Conservation (phyloP, 1,140 invertebrate species). For the roundworm (Caenorhabditis elegans) region DNA sequence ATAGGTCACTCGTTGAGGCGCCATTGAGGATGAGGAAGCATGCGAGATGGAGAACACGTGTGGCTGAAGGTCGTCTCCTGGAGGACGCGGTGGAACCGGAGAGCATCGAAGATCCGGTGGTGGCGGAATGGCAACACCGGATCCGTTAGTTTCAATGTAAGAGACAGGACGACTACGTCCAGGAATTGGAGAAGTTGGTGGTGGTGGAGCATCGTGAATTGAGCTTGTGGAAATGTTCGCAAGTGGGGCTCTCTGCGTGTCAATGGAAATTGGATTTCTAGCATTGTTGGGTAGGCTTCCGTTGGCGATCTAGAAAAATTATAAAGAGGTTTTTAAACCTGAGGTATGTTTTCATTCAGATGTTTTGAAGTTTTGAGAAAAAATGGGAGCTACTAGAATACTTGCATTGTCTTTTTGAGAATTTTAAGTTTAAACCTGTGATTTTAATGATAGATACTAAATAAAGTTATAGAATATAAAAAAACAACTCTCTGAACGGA, state of each 20-base stretch:
- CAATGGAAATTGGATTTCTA: neutral
- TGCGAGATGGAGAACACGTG: neutral
- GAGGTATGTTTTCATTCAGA: too few species aligned
- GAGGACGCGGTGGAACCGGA: neutral
- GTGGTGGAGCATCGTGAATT: constrained; percentile 27
- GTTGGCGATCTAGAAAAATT: neutral
- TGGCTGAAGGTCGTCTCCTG: neutral
- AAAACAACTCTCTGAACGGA: too few species aligned
- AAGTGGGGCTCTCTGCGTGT: neutral
- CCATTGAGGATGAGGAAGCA: neutral
- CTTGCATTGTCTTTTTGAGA: too few species aligned
- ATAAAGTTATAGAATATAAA: too few species aligned
- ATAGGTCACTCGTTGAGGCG: neutral
- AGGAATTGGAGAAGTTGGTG: constrained; percentile 43
- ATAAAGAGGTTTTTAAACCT: too few species aligned
- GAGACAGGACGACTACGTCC: constrained; percentile 35
- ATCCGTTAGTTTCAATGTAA: neutral
- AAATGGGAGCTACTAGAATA: too few species aligned
- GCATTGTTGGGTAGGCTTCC: neutral
- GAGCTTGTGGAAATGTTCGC: constrained; percentile 4
- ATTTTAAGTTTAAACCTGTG: too few species aligned
- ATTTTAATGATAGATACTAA: too few species aligned
- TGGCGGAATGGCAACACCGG: neutral
- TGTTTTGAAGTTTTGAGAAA: too few species aligned
- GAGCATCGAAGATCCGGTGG: neutral